Evolutionary conservation across 1,140 invertebrate genomes (phyloP).

Genomic region (Rhopalosiphum maidis): DNA sequence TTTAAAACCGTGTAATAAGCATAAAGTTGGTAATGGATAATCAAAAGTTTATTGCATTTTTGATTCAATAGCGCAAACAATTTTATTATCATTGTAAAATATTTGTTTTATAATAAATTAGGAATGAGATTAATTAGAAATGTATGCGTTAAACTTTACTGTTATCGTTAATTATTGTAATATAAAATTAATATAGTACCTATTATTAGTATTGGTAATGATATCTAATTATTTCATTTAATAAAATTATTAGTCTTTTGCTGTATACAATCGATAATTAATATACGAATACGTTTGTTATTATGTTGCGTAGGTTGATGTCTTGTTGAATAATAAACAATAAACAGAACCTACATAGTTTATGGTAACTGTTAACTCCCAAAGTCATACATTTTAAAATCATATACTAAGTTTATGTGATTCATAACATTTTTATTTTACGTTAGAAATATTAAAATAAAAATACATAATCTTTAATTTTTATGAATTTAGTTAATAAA

Average conservation of each 20-base stretch:
- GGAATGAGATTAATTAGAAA: neutral
- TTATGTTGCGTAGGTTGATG: neutral
- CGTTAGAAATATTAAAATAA: neutral
- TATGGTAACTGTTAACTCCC: neutral
- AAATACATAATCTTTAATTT: neutral
- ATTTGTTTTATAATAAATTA: neutral
- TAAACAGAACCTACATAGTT: neutral
- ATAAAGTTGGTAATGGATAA: neutral
- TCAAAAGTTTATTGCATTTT: neutral
- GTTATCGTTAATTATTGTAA: neutral
- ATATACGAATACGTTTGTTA: neutral
- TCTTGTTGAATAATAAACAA: no score
- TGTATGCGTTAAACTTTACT: neutral
- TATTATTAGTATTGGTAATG: neutral
- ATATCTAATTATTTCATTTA: neutral
- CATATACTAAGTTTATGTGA: neutral
- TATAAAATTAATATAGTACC: neutral
- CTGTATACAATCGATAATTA: neutral
- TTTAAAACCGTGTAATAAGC: neutral
- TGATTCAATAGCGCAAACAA: neutral
- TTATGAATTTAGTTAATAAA: constrained; percentile 2
- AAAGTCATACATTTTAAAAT: neutral
- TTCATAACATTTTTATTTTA: neutral
- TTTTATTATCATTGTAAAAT: neutral
- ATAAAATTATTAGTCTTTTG: neutral